Conservation (phyloP, 2,888 invertebrate species). For the Polymixis lichenea region DNA sequence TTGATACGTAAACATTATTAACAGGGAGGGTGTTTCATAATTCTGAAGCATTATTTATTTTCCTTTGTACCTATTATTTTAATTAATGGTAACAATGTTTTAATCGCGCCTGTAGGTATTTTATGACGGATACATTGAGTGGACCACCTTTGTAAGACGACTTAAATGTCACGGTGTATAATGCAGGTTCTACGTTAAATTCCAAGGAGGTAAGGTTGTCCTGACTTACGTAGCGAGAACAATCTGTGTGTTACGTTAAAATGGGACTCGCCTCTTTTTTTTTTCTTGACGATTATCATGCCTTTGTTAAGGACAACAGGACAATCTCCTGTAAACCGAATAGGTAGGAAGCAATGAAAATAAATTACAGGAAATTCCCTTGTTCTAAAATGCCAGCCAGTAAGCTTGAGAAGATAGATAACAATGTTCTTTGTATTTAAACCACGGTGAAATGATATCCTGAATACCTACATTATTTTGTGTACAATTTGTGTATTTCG, state of each 20-base stretch:
- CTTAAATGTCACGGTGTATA: too few species aligned
- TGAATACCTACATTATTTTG: conserved; percentile 19
- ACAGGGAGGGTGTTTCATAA: too few species aligned
- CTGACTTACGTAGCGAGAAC: neutral
- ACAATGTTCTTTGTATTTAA: conserved; percentile 42
- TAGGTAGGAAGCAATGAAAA: conserved; percentile 46
- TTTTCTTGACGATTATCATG: conserved; percentile 6
- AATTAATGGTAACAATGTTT: too few species aligned
- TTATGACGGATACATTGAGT: too few species aligned
- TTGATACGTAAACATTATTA: too few species aligned
- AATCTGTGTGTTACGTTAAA: neutral
- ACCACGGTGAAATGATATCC: conserved; percentile 19
- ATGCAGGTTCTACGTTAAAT: neutral
- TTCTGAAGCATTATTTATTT: too few species aligned
- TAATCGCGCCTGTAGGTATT: too few species aligned
- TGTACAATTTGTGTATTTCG: neutral
- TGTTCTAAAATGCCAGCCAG: conserved; percentile 21
- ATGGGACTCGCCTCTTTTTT: neutral
- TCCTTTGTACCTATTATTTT: too few species aligned
- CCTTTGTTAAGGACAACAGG: conserved; percentile 27
- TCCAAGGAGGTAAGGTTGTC: neutral
- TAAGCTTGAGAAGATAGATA: conserved; percentile 18
- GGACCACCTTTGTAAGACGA: too few species aligned
- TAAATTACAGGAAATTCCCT: conserved; percentile 40
- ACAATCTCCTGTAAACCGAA: conserved; percentile 21